Evolutionary conservation across 2,888 invertebrate species (phyloP), one percentile per base, ranked within the genome.

Genomic region (Bellardia bayeri): DNA sequence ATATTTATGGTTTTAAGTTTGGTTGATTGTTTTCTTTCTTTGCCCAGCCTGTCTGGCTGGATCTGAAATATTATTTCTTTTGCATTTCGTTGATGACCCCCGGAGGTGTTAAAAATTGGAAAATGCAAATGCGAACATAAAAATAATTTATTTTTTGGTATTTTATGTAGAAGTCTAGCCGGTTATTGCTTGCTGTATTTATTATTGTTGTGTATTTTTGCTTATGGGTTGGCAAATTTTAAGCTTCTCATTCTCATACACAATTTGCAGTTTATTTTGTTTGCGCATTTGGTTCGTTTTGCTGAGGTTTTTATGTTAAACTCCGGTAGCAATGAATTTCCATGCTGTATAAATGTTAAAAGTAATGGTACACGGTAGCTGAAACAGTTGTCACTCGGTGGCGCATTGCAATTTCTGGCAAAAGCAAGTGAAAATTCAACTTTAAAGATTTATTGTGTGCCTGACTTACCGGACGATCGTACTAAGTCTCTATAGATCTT

Each of bases 61-160:
- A 11, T n/a, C n/a, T n/a, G 11, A n/a, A 64, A 40, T 72, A 30
- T 63, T 51, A 72, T 71, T 64, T n/a, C 40, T 51, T 80, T 33
- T 11, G 71, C 49, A 58, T 69, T 87, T 64, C 89, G 89, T 91
- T 91, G 92, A 92, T 92, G 92, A 91, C 90, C 91, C 92, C 93
- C 90, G 90, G 90, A 92, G 93, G 92, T 91, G 93, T 91, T 92
- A 91, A 92, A 92, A 92, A 92, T 93, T 91, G 91, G 91, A 91
- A 92, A 92, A 93, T 93, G 93, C 91, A 92, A 93, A 92, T 92
- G 90, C 75, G 49, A 89, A 88, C 90, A 91, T 90, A 91, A 92
- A 91, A 89, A 91, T 91, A 91, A 92, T 91, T 92, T 92, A 91
- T 91, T 91, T 90, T 75, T 71, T 58, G 37, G 64, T 79, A 76